Base-by-base conservation (phyloP, 2,888 invertebrate genomes). In the Calameuta filiformis region DNA sequence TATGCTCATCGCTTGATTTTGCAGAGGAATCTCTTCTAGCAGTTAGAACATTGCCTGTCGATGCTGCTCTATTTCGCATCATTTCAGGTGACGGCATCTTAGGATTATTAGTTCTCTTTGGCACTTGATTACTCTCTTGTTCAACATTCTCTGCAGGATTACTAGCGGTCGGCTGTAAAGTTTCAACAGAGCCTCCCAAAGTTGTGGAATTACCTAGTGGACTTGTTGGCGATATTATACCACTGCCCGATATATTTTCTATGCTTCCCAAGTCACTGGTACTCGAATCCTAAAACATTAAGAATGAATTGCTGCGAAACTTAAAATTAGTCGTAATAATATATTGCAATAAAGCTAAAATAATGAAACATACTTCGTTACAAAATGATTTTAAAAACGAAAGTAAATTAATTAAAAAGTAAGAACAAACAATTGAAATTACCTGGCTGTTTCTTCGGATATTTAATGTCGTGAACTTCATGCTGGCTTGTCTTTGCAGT, bases 1-100 rank as follows among this genome's bases (percentile, higher is more conserved):
- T 98, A 87, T 96, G 96, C 82, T 97, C 97, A 0, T 91, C 90
- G 76, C 82, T 83, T 40, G 85, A 86, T 79, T 85, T 90, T 4
- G 76, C 73, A 33, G 85, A 73, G 4, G 91, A 91, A 80, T 90
- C 90, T 40, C 91, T 87, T 37, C 91, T 88, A 12, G 88, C 69
- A 11, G 82, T 87, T 68, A 90, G 79, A 3, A 90, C 92, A 83
- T 91, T 92, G 35, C 93, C 92, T 1, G 92, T 92, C 12, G 92
- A 93, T 9, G 92, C 91, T 4, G 93, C 92, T 12, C 93, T 84
- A 79, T 87, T 90, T 79, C 92, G 87, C 91, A 92, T 92, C 76
- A 90, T 88, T 77, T 92, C 92, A 71, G 90, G 89, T 68, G 87
- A 80, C 69, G 86, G 87, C 79, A 89, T 85, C 31, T 86, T 85